These are phyloP conservation scores for Myathropa florea DNA, from an alignment of 2,888 invertebrate genomes.

Conservation along the genomic window DNA sequence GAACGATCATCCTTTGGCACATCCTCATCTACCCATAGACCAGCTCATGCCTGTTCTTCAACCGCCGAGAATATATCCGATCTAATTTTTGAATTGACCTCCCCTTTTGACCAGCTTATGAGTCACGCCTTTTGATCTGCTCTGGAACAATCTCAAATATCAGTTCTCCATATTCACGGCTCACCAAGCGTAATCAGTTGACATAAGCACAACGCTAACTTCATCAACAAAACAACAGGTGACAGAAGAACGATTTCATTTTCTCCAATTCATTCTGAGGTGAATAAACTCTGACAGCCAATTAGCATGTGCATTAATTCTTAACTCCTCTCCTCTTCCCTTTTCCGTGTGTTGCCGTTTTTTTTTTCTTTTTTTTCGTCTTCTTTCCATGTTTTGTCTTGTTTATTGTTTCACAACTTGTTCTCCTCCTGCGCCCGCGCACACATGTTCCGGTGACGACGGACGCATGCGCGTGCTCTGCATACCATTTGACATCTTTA, in stretches of 20 bases:
- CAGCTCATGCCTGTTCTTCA: too few relatives aligned
- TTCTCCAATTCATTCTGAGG: conserved; percentile 30
- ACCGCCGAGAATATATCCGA: too few relatives aligned
- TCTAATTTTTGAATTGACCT: too few relatives aligned
- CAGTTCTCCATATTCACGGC: background rate
- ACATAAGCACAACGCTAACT: background rate
- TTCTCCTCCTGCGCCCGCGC: background rate
- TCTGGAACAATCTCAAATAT: background rate
- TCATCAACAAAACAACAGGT: background rate
- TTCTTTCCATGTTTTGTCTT: background rate
- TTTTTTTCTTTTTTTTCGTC: background rate
- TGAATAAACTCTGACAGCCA: conserved; percentile 50
- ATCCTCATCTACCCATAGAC: too few relatives aligned
- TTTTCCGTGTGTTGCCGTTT: conserved; percentile 14
- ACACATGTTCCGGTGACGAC: background rate
- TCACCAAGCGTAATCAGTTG: background rate
- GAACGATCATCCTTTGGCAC: too few relatives aligned
- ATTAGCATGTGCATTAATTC: conserved; percentile 52
- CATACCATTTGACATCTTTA: conserved; percentile 39
- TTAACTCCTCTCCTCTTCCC: background rate
- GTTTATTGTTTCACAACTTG: background rate
- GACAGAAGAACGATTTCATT: conserved; percentile 22
- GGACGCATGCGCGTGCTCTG: conserved; percentile 32
- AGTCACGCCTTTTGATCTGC: too few relatives aligned
- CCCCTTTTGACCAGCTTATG: too few relatives aligned